A percentile compares a stretch with the other conserved stretches of the same genome.
These are phyloP conservation scores for Dermochelys coriacea DNA, from an alignment of 2,797 vertebrate genomes.

Conservation along the genomic window DNA sequence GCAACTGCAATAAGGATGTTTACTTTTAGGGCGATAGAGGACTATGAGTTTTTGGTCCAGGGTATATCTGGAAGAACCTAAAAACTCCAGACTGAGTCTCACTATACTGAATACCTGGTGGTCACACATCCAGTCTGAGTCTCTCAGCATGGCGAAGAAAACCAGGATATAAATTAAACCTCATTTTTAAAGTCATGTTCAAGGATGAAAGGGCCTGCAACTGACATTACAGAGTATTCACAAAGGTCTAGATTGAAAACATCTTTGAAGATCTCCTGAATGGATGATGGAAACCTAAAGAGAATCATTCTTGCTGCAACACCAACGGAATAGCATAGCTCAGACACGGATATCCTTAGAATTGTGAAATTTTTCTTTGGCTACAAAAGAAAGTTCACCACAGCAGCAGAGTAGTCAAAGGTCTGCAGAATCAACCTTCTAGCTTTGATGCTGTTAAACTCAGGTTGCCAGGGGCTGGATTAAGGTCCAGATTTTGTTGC, in stretches of 20 bases:
- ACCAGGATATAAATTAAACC: not conserved
- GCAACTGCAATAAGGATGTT: not conserved
- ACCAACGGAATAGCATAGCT: not conserved
- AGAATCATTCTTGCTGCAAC: not conserved
- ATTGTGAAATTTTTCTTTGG: not conserved
- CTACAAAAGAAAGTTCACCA: too few species aligned
- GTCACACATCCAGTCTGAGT: not conserved
- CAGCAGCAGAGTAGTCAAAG: too few species aligned
- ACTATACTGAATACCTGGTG: not conserved
- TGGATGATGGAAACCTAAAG: not conserved
- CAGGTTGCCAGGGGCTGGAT: not conserved
- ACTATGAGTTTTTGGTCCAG: not conserved
- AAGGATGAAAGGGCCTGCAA: not conserved
- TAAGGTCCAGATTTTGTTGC: not conserved
- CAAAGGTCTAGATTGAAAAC: not conserved
- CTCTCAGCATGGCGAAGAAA: not conserved
- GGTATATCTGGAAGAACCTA: not conserved
- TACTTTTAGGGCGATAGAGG: not conserved
- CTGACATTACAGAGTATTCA: not conserved
- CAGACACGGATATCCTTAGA: not conserved
- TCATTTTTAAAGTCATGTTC: not conserved
- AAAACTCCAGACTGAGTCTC: not conserved
- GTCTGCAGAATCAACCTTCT: too few species aligned
- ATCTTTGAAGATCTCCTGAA: not conserved
- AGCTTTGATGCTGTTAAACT: too few species aligned